Conservation (phyloP, 53 echinoderm and acorn worm species). For the Holothuria leucospilota region DNA sequence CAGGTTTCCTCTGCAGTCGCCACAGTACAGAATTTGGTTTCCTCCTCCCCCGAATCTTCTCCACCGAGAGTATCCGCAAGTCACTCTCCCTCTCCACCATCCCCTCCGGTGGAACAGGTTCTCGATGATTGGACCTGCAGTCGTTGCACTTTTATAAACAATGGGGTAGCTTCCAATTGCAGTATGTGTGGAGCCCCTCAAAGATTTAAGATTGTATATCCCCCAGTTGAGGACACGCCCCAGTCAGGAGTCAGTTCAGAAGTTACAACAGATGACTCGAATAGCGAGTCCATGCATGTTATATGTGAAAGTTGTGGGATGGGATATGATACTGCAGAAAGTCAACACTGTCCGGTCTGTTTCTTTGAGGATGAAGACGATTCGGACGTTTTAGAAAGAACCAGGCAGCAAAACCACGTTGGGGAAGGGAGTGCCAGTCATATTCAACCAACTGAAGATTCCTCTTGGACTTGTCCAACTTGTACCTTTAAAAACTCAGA, state of each 20-base stretch:
- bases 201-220: constrained; percentile 14
- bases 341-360: constrained; percentile 57
- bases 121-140: constrained; percentile 74
- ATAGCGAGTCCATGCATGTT: not conserved
- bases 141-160: constrained; percentile 82
- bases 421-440: constrained; percentile 47
- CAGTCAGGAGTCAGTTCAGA: constrained; percentile 1
- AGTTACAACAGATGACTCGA: not conserved
- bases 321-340: not conserved
- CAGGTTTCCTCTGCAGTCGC: constrained; percentile 33
- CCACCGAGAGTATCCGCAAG: not conserved
- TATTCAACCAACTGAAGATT: constrained; percentile 72
- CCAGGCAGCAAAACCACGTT: not conserved
- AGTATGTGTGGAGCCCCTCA: constrained; percentile 75
- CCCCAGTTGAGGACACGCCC: constrained; percentile 16
- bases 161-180: constrained; percentile 53
- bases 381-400: not conserved
- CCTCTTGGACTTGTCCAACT: constrained; percentile 80
- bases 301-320: constrained; percentile 7
- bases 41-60: not conserved
- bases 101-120: not conserved
- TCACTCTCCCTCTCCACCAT: not conserved
- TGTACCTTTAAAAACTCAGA: constrained; percentile 87
- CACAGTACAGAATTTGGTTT: constrained; percentile 10
- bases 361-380: constrained; percentile 73